Conservation (phyloP, 1,140 invertebrate species). For the Drosophila biarmipes region DNA sequence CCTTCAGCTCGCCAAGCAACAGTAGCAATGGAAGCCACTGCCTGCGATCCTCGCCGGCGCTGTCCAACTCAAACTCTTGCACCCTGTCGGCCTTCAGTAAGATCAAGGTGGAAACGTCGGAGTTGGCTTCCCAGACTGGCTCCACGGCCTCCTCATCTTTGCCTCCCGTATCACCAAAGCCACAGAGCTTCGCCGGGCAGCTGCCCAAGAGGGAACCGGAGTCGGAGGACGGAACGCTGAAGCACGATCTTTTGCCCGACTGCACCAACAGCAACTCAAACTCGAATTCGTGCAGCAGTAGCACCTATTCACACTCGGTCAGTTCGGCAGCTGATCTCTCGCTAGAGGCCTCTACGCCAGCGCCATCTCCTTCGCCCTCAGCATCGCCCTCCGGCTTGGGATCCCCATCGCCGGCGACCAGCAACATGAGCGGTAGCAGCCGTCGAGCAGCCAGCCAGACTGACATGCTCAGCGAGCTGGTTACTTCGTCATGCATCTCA, state of each 20-base stretch:
- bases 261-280: constrained; percentile 60
- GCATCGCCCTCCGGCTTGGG: constrained; percentile 51
- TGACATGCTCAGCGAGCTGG: constrained; percentile 78
- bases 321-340: constrained; percentile 80
- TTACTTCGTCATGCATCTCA: constrained; percentile 77
- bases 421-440: constrained; percentile 39
- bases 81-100: constrained; percentile 70
- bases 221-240: constrained; percentile 14
- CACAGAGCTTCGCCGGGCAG: constrained; percentile 65
- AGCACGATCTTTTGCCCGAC: constrained; percentile 53
- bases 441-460: constrained; percentile 57
- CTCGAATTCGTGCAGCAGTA: constrained; percentile 71
- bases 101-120: constrained; percentile 63
- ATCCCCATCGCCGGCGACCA: constrained; percentile 35
- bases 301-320: constrained; percentile 68
- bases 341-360: constrained; percentile 74
- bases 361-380: constrained; percentile 43
- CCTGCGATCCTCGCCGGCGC: constrained; percentile 52
- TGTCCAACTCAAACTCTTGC: constrained; percentile 61
- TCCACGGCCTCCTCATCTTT: constrained; percentile 10
- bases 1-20: constrained; percentile 63
- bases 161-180: constrained; percentile 45
- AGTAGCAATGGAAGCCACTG: constrained; percentile 56
- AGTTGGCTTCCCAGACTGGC: constrained; percentile 25
- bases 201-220: constrained; percentile 32